A percentile compares a stretch with the other conserved stretches of the same genome.
These are phyloP conservation scores for Centropus bengalensis DNA, from an alignment of 2,113 vertebrate genomes.

Conservation along the genomic window DNA sequence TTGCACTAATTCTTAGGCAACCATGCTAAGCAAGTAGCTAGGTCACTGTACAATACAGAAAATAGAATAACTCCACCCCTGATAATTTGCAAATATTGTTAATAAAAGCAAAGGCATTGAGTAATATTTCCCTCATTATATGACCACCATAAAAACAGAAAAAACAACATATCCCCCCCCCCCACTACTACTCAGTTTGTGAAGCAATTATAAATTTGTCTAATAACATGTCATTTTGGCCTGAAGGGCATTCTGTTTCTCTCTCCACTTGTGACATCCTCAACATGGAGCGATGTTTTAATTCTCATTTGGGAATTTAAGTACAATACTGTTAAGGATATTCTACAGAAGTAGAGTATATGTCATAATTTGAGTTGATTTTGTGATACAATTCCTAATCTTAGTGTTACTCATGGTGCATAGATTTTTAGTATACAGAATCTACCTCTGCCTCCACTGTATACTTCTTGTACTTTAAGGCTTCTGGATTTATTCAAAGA, in stretches of 20 bases:
- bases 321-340: background rate
- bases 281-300: background rate
- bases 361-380: background rate
- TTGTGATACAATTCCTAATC: background rate
- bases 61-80: background rate
- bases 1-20: background rate
- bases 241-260: background rate
- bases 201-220: background rate
- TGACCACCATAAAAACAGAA: background rate
- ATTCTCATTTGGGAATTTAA: background rate
- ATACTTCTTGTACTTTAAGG: background rate
- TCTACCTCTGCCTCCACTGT: background rate
- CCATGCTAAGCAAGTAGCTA: background rate
- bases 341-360: background rate
- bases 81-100: background rate
- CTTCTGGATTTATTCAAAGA: slow-evolving; percentile 10
- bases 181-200: background rate
- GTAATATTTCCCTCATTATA: background rate
- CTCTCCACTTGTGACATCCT: background rate
- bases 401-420: background rate
- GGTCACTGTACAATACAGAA: background rate
- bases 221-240: background rate
- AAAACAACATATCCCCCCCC: background rate
- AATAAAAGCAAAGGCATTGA: background rate
- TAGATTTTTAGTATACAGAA: background rate